phyloP scores from a whole-genome alignment of 2,113 vertebrate species.

The Tringa solitaria region DNA sequence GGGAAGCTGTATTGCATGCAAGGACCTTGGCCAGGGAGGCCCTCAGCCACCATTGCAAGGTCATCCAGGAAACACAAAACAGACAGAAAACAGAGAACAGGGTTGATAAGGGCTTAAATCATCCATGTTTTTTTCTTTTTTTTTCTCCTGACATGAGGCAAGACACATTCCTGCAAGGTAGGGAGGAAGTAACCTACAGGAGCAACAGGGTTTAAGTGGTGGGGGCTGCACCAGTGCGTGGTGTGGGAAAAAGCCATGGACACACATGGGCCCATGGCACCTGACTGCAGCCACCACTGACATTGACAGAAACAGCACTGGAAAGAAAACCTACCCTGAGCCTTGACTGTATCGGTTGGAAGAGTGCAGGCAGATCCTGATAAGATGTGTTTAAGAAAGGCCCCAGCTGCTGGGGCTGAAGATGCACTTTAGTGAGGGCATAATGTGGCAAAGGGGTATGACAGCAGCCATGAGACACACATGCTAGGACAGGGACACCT shows the following conservation, averaged over 20 bases:
- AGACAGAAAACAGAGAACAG: neutral
- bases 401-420: neutral
- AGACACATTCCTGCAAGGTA: neutral
- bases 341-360: neutral
- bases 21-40: rapidly evolving
- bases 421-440: rapidly evolving
- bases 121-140: too few species aligned
- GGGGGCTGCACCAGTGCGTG: rapidly evolving
- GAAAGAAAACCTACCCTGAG: neutral
- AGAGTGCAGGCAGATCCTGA: neutral
- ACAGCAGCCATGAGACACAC: neutral
- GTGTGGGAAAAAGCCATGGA: neutral
- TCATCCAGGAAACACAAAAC: neutral
- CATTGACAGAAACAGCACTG: rapidly evolving
- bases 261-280: rapidly evolving
- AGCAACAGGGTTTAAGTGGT: rapidly evolving
- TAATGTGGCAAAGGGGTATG: neutral
- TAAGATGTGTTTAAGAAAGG: neutral
- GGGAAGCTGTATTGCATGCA: neutral
- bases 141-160: neutral
- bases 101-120: neutral
- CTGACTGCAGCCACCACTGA: neutral
- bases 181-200: neutral
- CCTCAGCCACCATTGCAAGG: neutral
- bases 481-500: rapidly evolving